A percentile compares a stretch with the other conserved stretches of the same genome.
Conservation (phyloP, 2,797 vertebrate genomes). For the Melanotaenia parkinsoni region DNA sequence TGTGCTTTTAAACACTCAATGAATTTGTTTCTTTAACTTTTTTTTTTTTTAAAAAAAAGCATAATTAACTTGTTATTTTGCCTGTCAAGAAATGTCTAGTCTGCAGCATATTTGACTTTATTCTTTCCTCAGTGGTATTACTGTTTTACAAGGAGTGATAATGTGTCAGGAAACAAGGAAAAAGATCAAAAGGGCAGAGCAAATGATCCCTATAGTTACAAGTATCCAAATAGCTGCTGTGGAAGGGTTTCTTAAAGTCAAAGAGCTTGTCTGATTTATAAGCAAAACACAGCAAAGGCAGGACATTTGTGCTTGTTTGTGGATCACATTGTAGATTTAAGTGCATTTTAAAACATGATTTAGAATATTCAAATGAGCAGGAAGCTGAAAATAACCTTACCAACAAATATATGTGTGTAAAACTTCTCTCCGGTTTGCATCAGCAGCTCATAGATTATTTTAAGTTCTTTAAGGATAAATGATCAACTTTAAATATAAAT, state of each 20-base stretch:
- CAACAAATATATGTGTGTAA: constrained; percentile 6
- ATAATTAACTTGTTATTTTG: too few relatives aligned
- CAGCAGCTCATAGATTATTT: constrained; percentile 2
- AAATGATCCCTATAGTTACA: constrained; percentile 14
- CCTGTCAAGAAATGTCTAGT: too few relatives aligned
- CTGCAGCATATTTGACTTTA: too few relatives aligned
- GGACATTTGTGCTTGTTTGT: background rate
- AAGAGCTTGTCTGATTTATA: background rate
- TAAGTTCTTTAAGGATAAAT: too few relatives aligned
- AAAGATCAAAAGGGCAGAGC: background rate
- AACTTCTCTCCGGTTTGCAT: background rate
- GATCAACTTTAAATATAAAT: too few relatives aligned
- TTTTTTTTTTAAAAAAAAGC: too few relatives aligned
- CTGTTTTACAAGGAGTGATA: too few relatives aligned
- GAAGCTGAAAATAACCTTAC: constrained; percentile 3
- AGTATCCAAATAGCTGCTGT: background rate
- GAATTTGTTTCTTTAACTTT: too few relatives aligned
- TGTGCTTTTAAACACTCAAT: too few relatives aligned
- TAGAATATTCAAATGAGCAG: constrained; percentile 15
- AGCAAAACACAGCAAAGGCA: background rate
- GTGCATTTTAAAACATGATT: constrained; percentile 12
- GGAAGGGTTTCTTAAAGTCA: too few relatives aligned
- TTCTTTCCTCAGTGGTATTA: too few relatives aligned
- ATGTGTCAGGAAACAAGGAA: background rate
- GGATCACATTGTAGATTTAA: background rate